These are phyloP conservation scores for Peromyscus leucopus DNA, from an alignment of 2,113 vertebrate species.

Conservation along the genomic window DNA sequence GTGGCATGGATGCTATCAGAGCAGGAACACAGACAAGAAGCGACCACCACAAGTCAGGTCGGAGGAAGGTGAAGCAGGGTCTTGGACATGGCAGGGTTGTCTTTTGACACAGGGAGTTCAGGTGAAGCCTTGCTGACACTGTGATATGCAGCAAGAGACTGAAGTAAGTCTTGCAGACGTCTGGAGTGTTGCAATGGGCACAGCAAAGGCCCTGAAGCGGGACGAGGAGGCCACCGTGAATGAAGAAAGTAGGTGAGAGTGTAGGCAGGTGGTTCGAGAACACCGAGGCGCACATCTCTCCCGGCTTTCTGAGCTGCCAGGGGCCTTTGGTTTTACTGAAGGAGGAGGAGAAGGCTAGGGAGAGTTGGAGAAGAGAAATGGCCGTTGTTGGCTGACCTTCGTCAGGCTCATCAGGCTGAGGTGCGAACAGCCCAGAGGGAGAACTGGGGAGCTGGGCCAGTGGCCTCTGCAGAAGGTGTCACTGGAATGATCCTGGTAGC, in stretches of 20 bases:
- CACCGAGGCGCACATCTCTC: accelerated
- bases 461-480: not conserved
- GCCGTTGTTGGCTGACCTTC: not conserved
- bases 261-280: not conserved
- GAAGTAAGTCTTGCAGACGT: not conserved
- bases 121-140: not conserved
- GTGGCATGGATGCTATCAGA: not conserved
- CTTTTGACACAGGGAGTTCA: not conserved
- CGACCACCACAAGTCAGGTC: accelerated
- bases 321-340: not conserved
- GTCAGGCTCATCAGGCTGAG: not conserved
- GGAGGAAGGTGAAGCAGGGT: not conserved
- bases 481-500: no score
- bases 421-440: not conserved
- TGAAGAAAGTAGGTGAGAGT: not conserved
- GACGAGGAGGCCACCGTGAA: not conserved
- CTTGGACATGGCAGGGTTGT: accelerated
- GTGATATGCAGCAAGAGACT: not conserved
- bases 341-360: not conserved
- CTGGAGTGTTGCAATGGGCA: not conserved
- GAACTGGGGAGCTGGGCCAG: no score
- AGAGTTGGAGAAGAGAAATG: no score
- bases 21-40: not conserved
- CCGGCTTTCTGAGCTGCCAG: not conserved
- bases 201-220: not conserved